Base-by-base conservation (phyloP, 2,888 invertebrate species). In the Omphaloscelis lunosa region DNA sequence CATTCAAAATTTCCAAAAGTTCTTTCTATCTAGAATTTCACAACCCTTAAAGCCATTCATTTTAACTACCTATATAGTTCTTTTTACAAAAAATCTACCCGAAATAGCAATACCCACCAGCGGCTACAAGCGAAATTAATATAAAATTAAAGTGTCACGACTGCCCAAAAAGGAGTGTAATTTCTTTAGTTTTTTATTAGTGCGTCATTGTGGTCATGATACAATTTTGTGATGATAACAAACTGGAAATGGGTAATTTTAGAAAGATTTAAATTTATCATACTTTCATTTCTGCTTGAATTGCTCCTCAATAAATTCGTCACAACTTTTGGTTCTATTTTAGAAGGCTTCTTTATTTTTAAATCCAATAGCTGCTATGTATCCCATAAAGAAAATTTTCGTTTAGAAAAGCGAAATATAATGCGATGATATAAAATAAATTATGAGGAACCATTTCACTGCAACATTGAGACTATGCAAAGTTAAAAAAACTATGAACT, bases 21-120 rank as follows among this genome's bases (percentile, higher is more conserved):
- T 78, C 75, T 59, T 81, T 79, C 83, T 88, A 87, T 75, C 87
- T 87, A 86, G 65, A 85, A 65, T 80, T 79, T 87, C 87, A 87
- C 88, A 87, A 88, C 87, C 87, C 88, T 83, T 87, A 82, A 78
- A 88, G 81, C 85, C 88, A 83, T 81, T 82, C 76, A 72, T 86
- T 81, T 78, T 48, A 75, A 79, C 51, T 69, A 79, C 58, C 71
- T 80, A 74, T 41, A 74, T 27, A 29, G 3, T 51, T 71, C 65
- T 75, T 73, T 75, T 69, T 75, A 78, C 67, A 86, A 85, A 85
- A 51, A 67, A 72, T 27, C 58, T 68, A 72, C n/a, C 41, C 63
- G 27, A 69, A 58, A 72, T 73, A 67, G 67, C 23, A 67, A 48
- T 59, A 63, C 41, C 80, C 71, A 80, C 67, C 74, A 77, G 63